Evolutionary conservation across 2,888 invertebrate genomes (phyloP).

Genomic region (Nesidiocoris tenuis): DNA sequence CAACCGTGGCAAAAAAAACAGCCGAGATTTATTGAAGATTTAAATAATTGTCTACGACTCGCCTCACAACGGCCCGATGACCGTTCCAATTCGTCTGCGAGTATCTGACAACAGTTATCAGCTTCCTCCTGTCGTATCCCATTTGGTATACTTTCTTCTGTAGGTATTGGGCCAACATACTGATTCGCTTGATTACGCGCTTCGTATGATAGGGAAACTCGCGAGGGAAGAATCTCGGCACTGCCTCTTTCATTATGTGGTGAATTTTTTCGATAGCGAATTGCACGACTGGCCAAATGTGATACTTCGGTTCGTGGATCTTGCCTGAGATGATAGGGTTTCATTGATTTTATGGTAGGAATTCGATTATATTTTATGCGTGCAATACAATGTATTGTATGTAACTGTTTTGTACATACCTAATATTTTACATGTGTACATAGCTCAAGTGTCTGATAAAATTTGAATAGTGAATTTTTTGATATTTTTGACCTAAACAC

Average conservation of each 20-base stretch:
- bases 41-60: too few species aligned
- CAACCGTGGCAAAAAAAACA: too few species aligned
- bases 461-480: too few species aligned
- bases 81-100: slow-evolving; percentile 24
- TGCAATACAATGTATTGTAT: too few species aligned
- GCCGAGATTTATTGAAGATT: too few species aligned
- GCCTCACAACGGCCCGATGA: slow-evolving; percentile 23
- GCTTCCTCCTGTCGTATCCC: slow-evolving; percentile 34
- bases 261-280: slow-evolving; percentile 18
- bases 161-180: slow-evolving; percentile 19
- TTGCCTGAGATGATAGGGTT: too few species aligned
- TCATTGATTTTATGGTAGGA: too few species aligned
- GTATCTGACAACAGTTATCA: slow-evolving; percentile 20
- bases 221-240: slow-evolving; percentile 27
- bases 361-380: too few species aligned
- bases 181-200: not conserved
- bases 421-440: too few species aligned
- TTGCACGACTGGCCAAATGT: slow-evolving; percentile 15
- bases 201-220: slow-evolving; percentile 13
- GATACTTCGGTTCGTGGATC: slow-evolving; percentile 21
- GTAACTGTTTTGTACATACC: too few species aligned
- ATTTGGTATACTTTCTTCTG: slow-evolving; percentile 30
- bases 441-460: too few species aligned
- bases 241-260: slow-evolving; percentile 18
- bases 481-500: too few species aligned